A percentile compares a stretch with the other conserved stretches of the same genome.
Evolutionary conservation across 2,888 invertebrate species (phyloP).

Genomic region (Tetrapedia diversipes): DNA sequence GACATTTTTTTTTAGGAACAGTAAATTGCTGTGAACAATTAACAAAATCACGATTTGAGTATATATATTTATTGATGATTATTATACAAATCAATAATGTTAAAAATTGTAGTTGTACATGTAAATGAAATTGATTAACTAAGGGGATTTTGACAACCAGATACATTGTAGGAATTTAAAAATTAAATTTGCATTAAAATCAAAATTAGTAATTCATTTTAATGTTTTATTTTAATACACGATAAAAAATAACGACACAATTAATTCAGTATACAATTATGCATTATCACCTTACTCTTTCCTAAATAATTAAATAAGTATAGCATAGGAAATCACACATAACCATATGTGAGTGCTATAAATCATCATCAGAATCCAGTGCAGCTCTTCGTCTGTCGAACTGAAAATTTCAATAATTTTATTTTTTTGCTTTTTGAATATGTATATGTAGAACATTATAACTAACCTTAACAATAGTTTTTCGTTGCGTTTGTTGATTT

Average conservation of each 20-base stretch:
- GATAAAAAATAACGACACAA: conserved; percentile 61
- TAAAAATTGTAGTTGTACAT: too few species aligned
- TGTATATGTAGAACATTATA: background rate
- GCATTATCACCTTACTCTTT: conserved; percentile 33
- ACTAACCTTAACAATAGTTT: conserved; percentile 89
- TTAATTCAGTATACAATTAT: conserved; percentile 55
- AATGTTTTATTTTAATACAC: conserved; percentile 60
- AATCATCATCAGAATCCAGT: conserved; percentile 90
- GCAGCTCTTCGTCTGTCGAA: conserved; percentile 95
- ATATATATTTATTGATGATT: conserved; percentile 65
- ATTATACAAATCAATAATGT: too few species aligned
- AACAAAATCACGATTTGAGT: conserved; percentile 49
- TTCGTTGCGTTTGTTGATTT: conserved; percentile 91
- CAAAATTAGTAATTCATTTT: background rate
- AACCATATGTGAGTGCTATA: conserved; percentile 69
- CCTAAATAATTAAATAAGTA: conserved; percentile 17
- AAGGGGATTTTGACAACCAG: background rate
- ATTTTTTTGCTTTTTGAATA: background rate
- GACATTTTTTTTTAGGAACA: conserved; percentile 35
- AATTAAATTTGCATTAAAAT: conserved; percentile 6
- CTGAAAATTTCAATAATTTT: conserved; percentile 81
- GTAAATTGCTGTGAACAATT: conserved; percentile 30
- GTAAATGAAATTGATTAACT: conserved; percentile 27
- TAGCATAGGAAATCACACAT: conserved; percentile 12
- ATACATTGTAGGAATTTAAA: background rate